A percentile compares a stretch with the other conserved stretches of the same genome.
These are phyloP conservation scores for Gonatopus flavifemur DNA, from an alignment of 1,140 invertebrate genomes.

Conservation along the genomic window DNA sequence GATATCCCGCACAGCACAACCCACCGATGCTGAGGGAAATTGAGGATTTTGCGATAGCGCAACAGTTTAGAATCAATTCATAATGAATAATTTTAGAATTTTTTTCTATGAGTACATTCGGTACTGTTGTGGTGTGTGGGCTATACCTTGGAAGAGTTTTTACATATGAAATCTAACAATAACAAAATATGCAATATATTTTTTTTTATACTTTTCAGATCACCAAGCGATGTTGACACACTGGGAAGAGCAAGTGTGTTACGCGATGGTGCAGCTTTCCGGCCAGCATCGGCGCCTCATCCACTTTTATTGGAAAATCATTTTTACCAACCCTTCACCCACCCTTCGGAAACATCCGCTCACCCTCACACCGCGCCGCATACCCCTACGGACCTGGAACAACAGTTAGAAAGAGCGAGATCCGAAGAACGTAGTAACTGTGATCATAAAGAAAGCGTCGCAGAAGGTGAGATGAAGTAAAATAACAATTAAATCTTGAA, in stretches of 20 bases:
- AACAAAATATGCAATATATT: too few species aligned
- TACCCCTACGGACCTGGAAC: slow-evolving; percentile 52
- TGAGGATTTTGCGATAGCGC: too few species aligned
- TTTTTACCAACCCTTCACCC: slow-evolving; percentile 48
- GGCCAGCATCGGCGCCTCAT: slow-evolving; percentile 64
- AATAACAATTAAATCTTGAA: too few species aligned
- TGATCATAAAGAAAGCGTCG: slow-evolving; percentile 51
- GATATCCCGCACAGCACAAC: too few species aligned
- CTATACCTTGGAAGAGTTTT: too few species aligned
- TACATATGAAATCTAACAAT: too few species aligned
- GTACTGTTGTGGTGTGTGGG: too few species aligned
- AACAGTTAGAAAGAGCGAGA: slow-evolving; percentile 46
- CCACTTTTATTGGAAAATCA: slow-evolving; percentile 53
- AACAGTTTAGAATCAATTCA: too few species aligned
- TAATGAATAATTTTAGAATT: too few species aligned
- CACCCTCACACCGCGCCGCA: slow-evolving; percentile 53
- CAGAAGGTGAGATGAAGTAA: slow-evolving; percentile 54
- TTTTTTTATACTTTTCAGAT: slow-evolving; percentile 43
- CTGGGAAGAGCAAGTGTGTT: slow-evolving; percentile 65
- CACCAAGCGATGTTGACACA: slow-evolving; percentile 56
- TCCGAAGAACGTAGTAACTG: slow-evolving; percentile 49
- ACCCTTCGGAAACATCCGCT: slow-evolving; percentile 42
- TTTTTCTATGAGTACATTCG: too few species aligned
- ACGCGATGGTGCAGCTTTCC: slow-evolving; percentile 63
- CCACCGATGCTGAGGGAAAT: too few species aligned